Conservation (phyloP, 2,797 vertebrate species). For the Notamacropus eugenii region DNA sequence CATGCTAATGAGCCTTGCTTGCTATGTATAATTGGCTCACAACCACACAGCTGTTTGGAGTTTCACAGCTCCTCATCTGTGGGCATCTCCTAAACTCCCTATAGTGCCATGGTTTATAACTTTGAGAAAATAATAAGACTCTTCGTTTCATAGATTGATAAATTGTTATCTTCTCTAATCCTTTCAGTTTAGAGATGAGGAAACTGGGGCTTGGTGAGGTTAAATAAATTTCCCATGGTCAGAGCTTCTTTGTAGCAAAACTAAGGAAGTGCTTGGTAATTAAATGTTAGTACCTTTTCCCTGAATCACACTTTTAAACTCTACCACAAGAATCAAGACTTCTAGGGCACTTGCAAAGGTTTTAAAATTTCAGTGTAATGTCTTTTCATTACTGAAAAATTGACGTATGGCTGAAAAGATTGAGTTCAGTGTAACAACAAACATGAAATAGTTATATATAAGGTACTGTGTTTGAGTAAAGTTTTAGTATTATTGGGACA, state of each 20-base stretch:
- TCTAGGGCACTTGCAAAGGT: neutral
- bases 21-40: neutral
- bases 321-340: neutral
- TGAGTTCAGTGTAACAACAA: neutral
- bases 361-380: neutral
- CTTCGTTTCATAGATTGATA: neutral
- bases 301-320: neutral
- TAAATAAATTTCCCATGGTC: neutral
- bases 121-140: neutral
- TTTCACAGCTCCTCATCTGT: neutral
- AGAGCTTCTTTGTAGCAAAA: neutral
- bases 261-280: neutral
- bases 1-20: neutral
- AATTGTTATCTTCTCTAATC: neutral
- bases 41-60: neutral
- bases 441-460: neutral
- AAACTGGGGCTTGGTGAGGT: neutral
- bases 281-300: neutral
- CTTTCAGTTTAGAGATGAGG: neutral
- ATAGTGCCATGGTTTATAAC: neutral
- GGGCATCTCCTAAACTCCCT: neutral
- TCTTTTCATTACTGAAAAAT: slow-evolving; percentile 48
- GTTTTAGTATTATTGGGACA: neutral
- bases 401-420: neutral
- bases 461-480: neutral